Evolutionary conservation across 2,888 invertebrate genomes (phyloP).

Genomic region (Copidosoma aretas): DNA sequence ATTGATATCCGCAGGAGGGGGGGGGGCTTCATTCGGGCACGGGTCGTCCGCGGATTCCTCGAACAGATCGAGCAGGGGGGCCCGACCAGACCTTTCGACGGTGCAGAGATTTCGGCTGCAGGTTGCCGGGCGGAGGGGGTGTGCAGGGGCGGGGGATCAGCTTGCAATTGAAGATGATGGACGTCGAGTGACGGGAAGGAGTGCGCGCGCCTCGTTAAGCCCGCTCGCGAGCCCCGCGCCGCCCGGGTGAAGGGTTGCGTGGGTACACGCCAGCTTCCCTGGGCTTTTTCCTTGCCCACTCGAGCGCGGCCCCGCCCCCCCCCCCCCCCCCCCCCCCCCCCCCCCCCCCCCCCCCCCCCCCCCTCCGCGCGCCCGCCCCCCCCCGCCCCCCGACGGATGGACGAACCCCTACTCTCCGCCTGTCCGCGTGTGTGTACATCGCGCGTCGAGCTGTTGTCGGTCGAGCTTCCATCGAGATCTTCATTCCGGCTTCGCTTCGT

Average conservation of each 20-base stretch:
- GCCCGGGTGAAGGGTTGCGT: conserved; percentile 27
- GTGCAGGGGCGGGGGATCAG: background rate
- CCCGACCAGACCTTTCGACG: too few species aligned
- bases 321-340: background rate
- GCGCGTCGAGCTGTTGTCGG: background rate
- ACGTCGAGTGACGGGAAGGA: conserved; percentile 38
- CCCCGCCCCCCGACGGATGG: background rate
- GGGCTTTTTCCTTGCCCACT: conserved; percentile 18
- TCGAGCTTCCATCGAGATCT: conserved; percentile 14
- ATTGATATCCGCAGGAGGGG: conserved; percentile 23
- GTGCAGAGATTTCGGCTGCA: conserved; percentile 19
- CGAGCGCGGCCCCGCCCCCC: background rate
- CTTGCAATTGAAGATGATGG: conserved; percentile 38
- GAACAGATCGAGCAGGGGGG: conserved; percentile 9
- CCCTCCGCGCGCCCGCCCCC: background rate
- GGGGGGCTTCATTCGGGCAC: background rate
- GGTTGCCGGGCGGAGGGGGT: background rate
- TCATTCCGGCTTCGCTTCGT: background rate
- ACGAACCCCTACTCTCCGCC: conserved; percentile 13
- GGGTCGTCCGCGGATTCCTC: conserved; percentile 15
- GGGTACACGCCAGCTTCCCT: too few species aligned
- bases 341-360: background rate
- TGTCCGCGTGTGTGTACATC: too few species aligned
- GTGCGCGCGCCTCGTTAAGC: conserved; percentile 34
- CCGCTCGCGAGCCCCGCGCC: background rate